Base-by-base conservation (phyloP, 1,140 invertebrate genomes). In the Bombus confusus region DNA sequence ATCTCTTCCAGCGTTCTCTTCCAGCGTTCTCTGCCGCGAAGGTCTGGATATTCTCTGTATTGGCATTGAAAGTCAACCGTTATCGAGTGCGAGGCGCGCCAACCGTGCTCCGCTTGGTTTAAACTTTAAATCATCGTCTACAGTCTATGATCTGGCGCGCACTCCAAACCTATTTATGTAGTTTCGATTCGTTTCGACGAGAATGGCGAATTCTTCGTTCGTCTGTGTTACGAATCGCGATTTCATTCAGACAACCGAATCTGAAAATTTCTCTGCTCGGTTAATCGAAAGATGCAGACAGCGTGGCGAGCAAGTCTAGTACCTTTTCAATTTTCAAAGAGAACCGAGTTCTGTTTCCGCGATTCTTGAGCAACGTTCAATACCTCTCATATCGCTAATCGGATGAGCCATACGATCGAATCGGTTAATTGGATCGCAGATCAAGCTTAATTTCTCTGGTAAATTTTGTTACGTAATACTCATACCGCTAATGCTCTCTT, bases 31-130 rank as follows among this genome's bases (percentile, higher is more conserved):
- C 71, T 37, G n/a, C 15, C 80, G 59, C 31, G n/a, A 66, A 64
- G 25, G n/a, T 69, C 31, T 71, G 28, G 18, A 72, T 80, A 41
- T 72, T 69, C 78, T 57, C 57, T 66, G 83, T 39, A 66, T 72
- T 57, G 68, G 47, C 37, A 71, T 80, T 80, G 76, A 80, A 85
- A 80, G 68, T 85, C 78, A 41, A 85, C 83, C 69, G 37, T 80
- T 74, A 43, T 47, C 68, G 69, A 39, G 41, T n/a, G 37, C 47
- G 41, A 37, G 34, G 22, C n/a, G 41, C 25, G 37, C 10, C 22
- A 18, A 25, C 31, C 18, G 15, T 8, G 13, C n/a, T 66, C 2
- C 66, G 6, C 31, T 43, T 41, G 10, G 62, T 28, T 37, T 13
- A 62, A 62, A n/a, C 10, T 62, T 62, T 62, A 62, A 62, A 62